Base-by-base conservation (phyloP, 2,888 invertebrate genomes). In the Thera britannica region DNA sequence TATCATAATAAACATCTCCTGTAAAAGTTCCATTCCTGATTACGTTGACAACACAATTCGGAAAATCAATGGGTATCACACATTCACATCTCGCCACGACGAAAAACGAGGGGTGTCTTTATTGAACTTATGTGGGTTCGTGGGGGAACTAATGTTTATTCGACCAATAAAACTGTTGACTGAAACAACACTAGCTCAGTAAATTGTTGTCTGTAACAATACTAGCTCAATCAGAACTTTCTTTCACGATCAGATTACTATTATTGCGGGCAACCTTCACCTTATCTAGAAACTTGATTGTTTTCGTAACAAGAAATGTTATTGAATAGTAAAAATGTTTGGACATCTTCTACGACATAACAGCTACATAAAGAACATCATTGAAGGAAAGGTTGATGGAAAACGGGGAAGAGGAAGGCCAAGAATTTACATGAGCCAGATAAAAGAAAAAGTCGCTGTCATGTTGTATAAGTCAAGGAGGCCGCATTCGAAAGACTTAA, bases 91-190 rank as follows among this genome's bases (percentile, higher is more conserved):
- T 77, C 81, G 73, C 74, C 71, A 71, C 68, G 71, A 72, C 70
- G 70, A 72, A 75, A 62, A 79, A 72, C 66, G 75, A 84, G 90
- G 91, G 90, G 65, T 57, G 62, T 36, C 48, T 62, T 63, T 60
- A 63, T 82, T 68, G 65, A 36, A 46, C 35, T 46, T 60, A 58
- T 36, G 34, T 82, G 75, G 75, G 54, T 70, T 71, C 75, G 75
- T 72, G 77, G 84, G 88, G 87, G 84, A 75, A 77, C 79, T 67
- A 72, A 67, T 85, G 85, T 88, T 87, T 87, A 83, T 83, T 80
- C 78, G 78, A 80, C 84, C 82, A 88, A 87, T 88, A 88, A 85
- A 84, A 85, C 76, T 85, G 85, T 87, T 84, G 77, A 76, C 83
- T 82, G 59, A 77, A 81, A 85, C 83, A 83, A 84, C 82, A 81